phyloP scores from a whole-genome alignment of 1,140 invertebrate species.

The Hypothenemus hampei region DNA sequence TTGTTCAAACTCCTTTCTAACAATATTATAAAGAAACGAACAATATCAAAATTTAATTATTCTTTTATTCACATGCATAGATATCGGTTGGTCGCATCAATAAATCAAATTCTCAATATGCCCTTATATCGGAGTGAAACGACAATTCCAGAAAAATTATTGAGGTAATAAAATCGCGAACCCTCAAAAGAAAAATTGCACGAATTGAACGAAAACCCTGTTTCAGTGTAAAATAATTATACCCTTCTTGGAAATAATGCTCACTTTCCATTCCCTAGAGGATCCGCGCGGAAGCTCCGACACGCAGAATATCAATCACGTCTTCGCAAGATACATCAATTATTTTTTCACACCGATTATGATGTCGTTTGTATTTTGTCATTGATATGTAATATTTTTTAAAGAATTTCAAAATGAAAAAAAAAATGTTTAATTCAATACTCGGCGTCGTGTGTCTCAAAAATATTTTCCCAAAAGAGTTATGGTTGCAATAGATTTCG shows the following conservation, averaged over 20 bases:
- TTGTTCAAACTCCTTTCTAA: no score
- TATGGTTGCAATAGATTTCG: slow-evolving; percentile 14
- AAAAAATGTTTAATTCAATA: not conserved
- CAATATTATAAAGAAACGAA: no score
- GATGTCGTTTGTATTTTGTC: not conserved
- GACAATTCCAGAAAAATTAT: slow-evolving; percentile 1
- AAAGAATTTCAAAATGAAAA: not conserved
- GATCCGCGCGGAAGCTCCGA: not conserved
- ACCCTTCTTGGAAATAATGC: not conserved
- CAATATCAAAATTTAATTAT: no score
- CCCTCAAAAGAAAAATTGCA: not conserved
- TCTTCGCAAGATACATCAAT: not conserved
- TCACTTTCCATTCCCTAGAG: not conserved
- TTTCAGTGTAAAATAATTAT: not conserved
- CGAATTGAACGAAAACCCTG: slow-evolving; percentile 2
- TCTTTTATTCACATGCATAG: no score
- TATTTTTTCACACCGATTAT: not conserved
- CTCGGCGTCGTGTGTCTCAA: not conserved
- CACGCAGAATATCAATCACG: slow-evolving; percentile 7
- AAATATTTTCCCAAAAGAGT: slow-evolving; percentile 8
- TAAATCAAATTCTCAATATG: not conserved
- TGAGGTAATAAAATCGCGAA: slow-evolving; percentile 7
- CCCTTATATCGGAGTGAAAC: not conserved
- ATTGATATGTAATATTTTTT: not conserved
- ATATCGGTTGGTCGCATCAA: no score